Percentiles rank a stretch among this genome's conserved stretches.
Conservation (phyloP, 2,888 invertebrate species). For the Drosophila suboccidentalis region DNA sequence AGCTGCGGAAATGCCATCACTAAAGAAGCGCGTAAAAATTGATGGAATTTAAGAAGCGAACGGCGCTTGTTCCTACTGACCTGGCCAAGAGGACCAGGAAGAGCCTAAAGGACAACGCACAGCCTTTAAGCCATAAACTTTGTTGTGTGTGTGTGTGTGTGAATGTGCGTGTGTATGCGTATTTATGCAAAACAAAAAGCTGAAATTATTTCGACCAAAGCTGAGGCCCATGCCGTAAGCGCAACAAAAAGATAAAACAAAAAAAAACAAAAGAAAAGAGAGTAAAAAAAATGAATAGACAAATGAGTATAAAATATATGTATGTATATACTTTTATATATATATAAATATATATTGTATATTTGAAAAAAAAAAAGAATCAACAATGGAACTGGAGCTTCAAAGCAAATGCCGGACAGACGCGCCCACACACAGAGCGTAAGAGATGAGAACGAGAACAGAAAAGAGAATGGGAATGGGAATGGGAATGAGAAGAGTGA, state of each 20-base stretch:
- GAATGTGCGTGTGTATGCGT: slow-evolving; percentile 20
- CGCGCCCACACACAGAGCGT: slow-evolving; percentile 32
- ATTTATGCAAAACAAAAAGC: slow-evolving; percentile 39
- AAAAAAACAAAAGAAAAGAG: slow-evolving; percentile 13
- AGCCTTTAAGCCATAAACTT: slow-evolving; percentile 28
- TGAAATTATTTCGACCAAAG: slow-evolving; percentile 62
- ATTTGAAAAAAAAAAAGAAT: slow-evolving; percentile 26
- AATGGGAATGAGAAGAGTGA: not conserved
- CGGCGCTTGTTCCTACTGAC: slow-evolving; percentile 29
- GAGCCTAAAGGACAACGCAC: not conserved
- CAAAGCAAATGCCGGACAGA: slow-evolving; percentile 47
- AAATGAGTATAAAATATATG: slow-evolving; percentile 33
- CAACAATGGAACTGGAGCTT: slow-evolving; percentile 45
- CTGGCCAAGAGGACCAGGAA: slow-evolving; percentile 23
- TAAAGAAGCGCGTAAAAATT: not conserved
- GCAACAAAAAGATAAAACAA: slow-evolving; percentile 33
- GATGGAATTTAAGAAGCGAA: slow-evolving; percentile 25
- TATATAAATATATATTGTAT: not conserved
- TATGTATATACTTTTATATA: slow-evolving; percentile 2
- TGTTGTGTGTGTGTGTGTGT: slow-evolving; percentile 4
- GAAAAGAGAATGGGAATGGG: too few relatives aligned
- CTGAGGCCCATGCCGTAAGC: slow-evolving; percentile 26
- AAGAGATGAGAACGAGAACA: not conserved
- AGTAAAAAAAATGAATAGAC: slow-evolving; percentile 25
- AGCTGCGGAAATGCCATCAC: not conserved